A percentile compares a stretch with the other conserved stretches of the same genome.
Evolutionary conservation across 2,888 invertebrate species (phyloP).

Genomic region (Apamea monoglypha): DNA sequence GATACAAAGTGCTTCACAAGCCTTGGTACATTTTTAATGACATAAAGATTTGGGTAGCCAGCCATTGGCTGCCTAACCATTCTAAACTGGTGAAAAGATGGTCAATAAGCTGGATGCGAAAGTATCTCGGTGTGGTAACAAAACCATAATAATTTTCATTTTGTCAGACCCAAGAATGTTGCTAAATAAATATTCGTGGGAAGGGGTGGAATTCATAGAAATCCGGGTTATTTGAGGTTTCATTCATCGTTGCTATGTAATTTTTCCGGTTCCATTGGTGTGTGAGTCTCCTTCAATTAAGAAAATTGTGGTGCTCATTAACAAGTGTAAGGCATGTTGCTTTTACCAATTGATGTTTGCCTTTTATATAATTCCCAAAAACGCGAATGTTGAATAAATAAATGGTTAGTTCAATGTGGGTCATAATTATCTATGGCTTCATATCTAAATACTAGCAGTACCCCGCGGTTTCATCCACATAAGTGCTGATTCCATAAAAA

Average conservation of each 20-base stretch:
- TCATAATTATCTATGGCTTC: neutral
- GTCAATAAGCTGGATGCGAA: neutral
- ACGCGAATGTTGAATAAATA: neutral
- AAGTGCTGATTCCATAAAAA: too few relatives aligned
- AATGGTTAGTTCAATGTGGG: neutral
- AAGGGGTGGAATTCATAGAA: conserved; percentile 6
- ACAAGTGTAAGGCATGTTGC: neutral
- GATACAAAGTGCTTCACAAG: neutral
- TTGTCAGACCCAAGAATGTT: neutral
- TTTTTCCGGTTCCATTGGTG: conserved; percentile 24
- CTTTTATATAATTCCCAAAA: conserved; percentile 20
- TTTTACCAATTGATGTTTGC: conserved; percentile 15
- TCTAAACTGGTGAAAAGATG: neutral
- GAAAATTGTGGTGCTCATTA: conserved; percentile 46
- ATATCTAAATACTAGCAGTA: too few relatives aligned
- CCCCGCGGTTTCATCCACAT: too few relatives aligned
- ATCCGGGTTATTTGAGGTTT: conserved; percentile 34
- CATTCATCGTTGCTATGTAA: neutral
- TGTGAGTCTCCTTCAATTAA: conserved; percentile 22
- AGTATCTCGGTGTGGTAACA: neutral
- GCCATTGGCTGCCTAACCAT: neutral
- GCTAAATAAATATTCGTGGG: neutral
- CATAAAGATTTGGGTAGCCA: neutral
- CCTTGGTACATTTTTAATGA: conserved; percentile 12
- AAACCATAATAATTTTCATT: neutral